Evolutionary conservation across 2,888 invertebrate species (phyloP).

Genomic region (Callosobruchus maculatus): DNA sequence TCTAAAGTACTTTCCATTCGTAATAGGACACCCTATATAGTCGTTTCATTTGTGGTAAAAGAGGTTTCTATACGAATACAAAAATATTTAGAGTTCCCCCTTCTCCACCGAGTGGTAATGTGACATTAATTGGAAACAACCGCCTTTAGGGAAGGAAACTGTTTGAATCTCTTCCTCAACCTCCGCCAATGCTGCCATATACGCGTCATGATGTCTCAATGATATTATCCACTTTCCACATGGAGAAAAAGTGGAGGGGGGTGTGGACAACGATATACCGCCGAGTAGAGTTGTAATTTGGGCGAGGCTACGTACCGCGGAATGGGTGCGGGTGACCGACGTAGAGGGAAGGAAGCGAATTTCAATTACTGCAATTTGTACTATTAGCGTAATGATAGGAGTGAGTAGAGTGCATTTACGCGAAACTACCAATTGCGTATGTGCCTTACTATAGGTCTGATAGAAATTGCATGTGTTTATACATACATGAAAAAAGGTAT

Average conservation of each 20-base stretch:
- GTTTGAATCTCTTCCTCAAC: not conserved
- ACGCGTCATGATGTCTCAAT: not conserved
- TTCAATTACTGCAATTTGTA: not conserved
- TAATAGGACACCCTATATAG: too few species aligned
- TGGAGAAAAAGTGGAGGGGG: not conserved
- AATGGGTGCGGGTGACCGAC: not conserved
- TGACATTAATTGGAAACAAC: too few species aligned
- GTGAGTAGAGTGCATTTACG: not conserved
- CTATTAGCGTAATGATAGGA: not conserved
- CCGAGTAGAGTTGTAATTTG: not conserved
- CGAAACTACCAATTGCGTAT: not conserved
- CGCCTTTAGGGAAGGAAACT: too few species aligned
- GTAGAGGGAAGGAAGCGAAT: not conserved
- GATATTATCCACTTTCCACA: not conserved
- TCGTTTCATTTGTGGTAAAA: too few species aligned
- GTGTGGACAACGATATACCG: not conserved
- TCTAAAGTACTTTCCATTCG: too few species aligned
- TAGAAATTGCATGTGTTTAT: not conserved
- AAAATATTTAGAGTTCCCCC: too few species aligned
- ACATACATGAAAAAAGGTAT: not conserved
- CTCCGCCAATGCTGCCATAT: not conserved
- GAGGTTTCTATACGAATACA: too few species aligned
- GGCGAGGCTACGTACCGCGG: not conserved
- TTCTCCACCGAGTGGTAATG: too few species aligned
- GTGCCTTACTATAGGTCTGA: not conserved